Base-by-base conservation (phyloP, 2,113 vertebrate species). In the Pitta sordida region DNA sequence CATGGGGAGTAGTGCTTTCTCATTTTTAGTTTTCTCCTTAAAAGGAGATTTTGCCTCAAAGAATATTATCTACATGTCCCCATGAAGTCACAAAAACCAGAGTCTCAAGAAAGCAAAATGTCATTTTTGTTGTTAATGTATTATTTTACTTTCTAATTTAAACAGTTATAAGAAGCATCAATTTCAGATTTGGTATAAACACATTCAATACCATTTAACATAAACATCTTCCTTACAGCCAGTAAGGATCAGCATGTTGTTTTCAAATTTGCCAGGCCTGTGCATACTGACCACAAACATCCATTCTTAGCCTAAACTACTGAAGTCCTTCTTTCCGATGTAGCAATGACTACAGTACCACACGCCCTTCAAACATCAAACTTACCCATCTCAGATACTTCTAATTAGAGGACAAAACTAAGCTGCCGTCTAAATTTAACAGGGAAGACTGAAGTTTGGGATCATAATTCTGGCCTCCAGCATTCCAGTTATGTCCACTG, bases 321-420 rank as follows among this genome's bases (percentile, higher is more conserved):
- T 34, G 6, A 71, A 91, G 52, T 30, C 37, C 27, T 86, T 7
- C 44, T 81, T 85, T 62, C 59, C 70, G 52, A n/a, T 4, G 2
- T 6, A 79, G 81, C 49, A 76, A n/a, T 39, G 37, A 49, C 65
- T 46, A 27, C 14, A 39, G 30, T 17, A 56, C 71, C 55, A 9
- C 41, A 77, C 2, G 1, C 37, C 27, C 88, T 65, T 55, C 19
- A 0, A 86, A 39, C 16, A 39, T 41, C 30, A 81, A 91, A 59
- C 53, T 85, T 0, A 0, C 29, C 46, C 70, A 52, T 74, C 74
- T 79, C 65, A 79, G 26, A 69, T 58, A 68, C 67, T 70, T 70
- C 34, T 87, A 96, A 93, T 96, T 94, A 95, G 49, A 95, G 82
- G 84, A 80, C 13, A 71, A 79, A 92, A 82, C 55, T 44, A 84